Percentiles rank a stretch among this genome's conserved stretches.
These are phyloP conservation scores for Argentina silus DNA, from an alignment of 2,797 vertebrate species.

Conservation along the genomic window DNA sequence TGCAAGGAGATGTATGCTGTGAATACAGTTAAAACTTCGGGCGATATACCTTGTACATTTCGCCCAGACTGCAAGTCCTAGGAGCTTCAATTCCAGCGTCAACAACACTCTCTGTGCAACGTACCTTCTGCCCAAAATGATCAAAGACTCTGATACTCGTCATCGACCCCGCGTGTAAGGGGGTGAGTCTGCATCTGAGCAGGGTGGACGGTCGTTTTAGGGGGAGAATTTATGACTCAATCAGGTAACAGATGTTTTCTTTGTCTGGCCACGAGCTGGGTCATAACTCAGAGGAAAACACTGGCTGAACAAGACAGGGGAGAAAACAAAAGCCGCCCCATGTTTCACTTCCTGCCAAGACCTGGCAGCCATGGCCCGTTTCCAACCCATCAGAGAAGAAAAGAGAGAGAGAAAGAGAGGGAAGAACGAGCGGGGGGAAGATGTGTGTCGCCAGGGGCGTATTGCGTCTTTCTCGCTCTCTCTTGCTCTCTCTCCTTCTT, in stretches of 20 bases:
- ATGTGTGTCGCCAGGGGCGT: slow-evolving; percentile 34
- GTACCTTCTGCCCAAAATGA: too few species aligned
- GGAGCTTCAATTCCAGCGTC: too few species aligned
- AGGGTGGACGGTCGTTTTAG: slow-evolving; percentile 43
- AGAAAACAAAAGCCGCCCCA: slow-evolving; percentile 45
- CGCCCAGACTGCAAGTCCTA: too few species aligned
- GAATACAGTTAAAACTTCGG: too few species aligned
- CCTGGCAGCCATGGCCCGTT: slow-evolving; percentile 38
- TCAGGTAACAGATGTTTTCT: slow-evolving; percentile 71
- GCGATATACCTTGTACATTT: too few species aligned
- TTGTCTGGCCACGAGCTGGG: slow-evolving; percentile 54
- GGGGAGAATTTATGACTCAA: slow-evolving; percentile 72
- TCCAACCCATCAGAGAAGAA: slow-evolving; percentile 35
- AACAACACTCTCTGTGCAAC: too few species aligned
- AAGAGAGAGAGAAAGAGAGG: slow-evolving; percentile 14
- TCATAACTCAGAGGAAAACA: slow-evolving; percentile 70
- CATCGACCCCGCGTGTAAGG: too few species aligned
- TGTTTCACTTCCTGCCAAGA: slow-evolving; percentile 10
- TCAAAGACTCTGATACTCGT: too few species aligned
- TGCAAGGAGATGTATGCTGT: too few species aligned
- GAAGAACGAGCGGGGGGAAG: slow-evolving; percentile 12
- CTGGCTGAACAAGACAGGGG: slow-evolving; percentile 46
- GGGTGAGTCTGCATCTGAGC: slow-evolving; percentile 5
- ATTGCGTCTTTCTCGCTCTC: neutral
- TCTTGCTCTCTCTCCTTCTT: neutral